Base-by-base conservation (phyloP, 2,113 vertebrate genomes). In the Labeo catla region DNA sequence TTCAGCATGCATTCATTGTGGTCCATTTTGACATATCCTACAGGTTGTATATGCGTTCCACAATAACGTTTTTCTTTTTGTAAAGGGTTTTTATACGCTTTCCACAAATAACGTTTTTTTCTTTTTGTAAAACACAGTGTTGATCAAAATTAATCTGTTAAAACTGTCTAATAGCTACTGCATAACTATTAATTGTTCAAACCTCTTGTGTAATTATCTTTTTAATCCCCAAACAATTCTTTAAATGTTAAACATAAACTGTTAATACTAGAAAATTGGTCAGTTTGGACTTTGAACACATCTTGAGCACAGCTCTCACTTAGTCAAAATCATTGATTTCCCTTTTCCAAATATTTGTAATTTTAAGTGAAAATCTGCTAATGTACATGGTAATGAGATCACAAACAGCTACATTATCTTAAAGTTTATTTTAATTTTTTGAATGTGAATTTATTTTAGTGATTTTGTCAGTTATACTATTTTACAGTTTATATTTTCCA, bases 1-100 rank as follows among this genome's bases (percentile, higher is more conserved):
- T 85, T 85, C 65, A 65, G 47, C 54, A 28, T 39, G 19, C 65
- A 54, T 83, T 83, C 34, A 83, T 72, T 83, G 28, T 72, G 81
- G 3, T 36, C 15, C 49, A 8, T 83, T 72, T 70, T 39, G 28
- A 54, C 16, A 21, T 5, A 36, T 54, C 12, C 45, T 66, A 50
- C 61, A 66, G 78, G 36, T 65, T 13, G 12, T 66, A 8, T 83
- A 54, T 47, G 39, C 3, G 63, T 63, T 54, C 13, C 81, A 72
- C 23, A 54, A 21, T 52, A 39, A n/a, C 19, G 16, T n/a, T 47
- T 28, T 28, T 28, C 28, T 28, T 28, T 28, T 28, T 28, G 28
- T 28, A 28, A 28, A 28, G 28, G 28, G 28, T 28, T 28, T 1
- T 28, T 28, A 1, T 28, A 28, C 28, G 28, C 28, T 28, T 28